Percentiles rank a stretch among this genome's conserved stretches.
Conservation (phyloP, 1,140 invertebrate species). For the Periplaneta americana region DNA sequence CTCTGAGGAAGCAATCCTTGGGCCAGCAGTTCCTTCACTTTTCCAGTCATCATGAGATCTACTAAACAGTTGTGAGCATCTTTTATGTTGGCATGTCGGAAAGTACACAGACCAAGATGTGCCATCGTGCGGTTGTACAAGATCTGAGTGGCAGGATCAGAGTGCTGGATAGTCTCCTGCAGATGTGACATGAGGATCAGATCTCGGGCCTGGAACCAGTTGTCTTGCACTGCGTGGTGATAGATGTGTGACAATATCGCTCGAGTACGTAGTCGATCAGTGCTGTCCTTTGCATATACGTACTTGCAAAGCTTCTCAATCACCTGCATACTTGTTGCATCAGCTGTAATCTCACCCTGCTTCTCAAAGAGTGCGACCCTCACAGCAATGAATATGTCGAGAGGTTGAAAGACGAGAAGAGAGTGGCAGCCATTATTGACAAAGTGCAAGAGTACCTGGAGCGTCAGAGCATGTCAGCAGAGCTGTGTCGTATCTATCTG, state of each 20-base stretch:
- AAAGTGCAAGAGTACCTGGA: constrained; percentile 87
- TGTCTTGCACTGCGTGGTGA: constrained; percentile 96
- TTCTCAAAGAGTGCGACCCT: constrained; percentile 59
- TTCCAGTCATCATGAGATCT: constrained; percentile 96
- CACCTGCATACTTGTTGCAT: constrained; percentile 71
- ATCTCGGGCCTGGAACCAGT: constrained; percentile 97
- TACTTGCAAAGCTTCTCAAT: constrained; percentile 95
- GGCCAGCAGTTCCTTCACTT: constrained; percentile 94
- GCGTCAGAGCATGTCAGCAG: constrained; percentile 69
- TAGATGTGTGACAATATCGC: constrained; percentile 98
- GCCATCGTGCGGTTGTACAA: constrained; percentile 99
- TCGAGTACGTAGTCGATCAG: constrained; percentile 89
- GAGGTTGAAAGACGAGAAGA: constrained; percentile 89
- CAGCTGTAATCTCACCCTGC: constrained; percentile 54
- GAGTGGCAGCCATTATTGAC: constrained; percentile 86
- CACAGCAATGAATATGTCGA: constrained; percentile 99
- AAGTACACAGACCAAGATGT: constrained; percentile 95
- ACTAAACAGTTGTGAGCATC: constrained; percentile 97
- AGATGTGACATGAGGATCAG: constrained; percentile 97
- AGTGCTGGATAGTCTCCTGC: constrained; percentile 95
- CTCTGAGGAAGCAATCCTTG: constrained; percentile 83
- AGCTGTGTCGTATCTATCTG: constrained; percentile 93
- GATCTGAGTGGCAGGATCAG: constrained; percentile 96
- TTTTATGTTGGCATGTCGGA: constrained; percentile 95
- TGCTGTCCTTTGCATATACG: constrained; percentile 92